These are phyloP conservation scores for Lampris megalopsis DNA, from an alignment of 2,113 vertebrate genomes.

Conservation along the genomic window DNA sequence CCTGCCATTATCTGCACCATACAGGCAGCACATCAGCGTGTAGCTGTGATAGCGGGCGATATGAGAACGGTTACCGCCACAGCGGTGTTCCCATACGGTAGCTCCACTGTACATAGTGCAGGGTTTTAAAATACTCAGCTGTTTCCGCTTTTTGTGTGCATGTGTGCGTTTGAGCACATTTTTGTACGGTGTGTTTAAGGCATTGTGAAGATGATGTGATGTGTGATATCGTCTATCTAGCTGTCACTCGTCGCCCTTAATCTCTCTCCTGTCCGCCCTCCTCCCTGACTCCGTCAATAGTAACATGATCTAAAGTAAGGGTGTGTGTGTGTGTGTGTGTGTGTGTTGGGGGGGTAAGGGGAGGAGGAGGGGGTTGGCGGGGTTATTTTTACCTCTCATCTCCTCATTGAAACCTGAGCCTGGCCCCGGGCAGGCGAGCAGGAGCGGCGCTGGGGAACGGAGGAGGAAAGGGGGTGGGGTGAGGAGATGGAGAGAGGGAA, in stretches of 20 bases:
- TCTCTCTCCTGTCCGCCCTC: constrained; percentile 65
- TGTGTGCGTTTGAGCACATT: neutral
- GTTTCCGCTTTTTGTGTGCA: constrained; percentile 12
- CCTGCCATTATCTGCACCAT: constrained; percentile 33
- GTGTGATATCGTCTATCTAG: constrained; percentile 56
- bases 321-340: constrained; percentile 57
- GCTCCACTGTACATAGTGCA: constrained; percentile 14
- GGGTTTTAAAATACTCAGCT: constrained; percentile 20
- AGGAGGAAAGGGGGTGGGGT: constrained; percentile 47
- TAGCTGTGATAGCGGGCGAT: neutral
- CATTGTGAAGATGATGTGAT: constrained; percentile 51
- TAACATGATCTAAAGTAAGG: constrained; percentile 79
- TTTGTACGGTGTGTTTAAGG: constrained; percentile 37
- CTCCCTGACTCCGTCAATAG: constrained; percentile 68
- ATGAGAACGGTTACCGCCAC: constrained; percentile 2
- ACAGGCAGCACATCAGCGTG: constrained; percentile 23
- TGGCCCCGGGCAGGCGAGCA: constrained; percentile 81
- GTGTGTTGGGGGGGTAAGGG: constrained; percentile 61
- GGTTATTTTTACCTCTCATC: constrained; percentile 80
- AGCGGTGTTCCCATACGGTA: neutral
- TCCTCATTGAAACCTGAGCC: constrained; percentile 82
- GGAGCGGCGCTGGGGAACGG: constrained; percentile 67
- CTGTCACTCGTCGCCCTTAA: constrained; percentile 63
- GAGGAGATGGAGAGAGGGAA: constrained; percentile 49
- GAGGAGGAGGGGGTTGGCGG: constrained; percentile 54